These are phyloP conservation scores for Galemys pyrenaicus DNA, from an alignment of 2,113 vertebrate genomes.

Conservation along the genomic window DNA sequence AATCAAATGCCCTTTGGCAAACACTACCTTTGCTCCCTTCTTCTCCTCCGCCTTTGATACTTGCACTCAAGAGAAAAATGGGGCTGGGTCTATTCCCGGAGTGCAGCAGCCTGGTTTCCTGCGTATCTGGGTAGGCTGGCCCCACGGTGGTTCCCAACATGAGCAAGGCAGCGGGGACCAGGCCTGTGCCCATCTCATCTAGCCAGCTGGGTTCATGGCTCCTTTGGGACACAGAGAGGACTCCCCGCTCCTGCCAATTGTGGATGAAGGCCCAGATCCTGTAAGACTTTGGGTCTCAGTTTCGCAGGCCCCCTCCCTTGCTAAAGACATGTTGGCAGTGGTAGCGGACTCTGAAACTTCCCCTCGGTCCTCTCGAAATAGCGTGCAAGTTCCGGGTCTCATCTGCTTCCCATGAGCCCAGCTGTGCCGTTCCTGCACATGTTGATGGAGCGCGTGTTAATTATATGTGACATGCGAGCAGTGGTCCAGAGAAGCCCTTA, in stretches of 20 bases:
- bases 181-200: not conserved
- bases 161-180: not conserved
- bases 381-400: not conserved
- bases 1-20: slow-evolving; percentile 14
- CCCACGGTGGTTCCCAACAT: not conserved
- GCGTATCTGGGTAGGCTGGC: not conserved
- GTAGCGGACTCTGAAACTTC: not conserved
- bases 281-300: not conserved
- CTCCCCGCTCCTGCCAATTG: not conserved
- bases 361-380: not conserved
- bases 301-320: not conserved
- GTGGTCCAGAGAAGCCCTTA: slow-evolving; percentile 65
- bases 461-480: not conserved
- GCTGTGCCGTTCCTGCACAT: not conserved
- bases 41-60: not conserved
- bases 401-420: slow-evolving; percentile 50
- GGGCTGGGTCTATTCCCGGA: not conserved
- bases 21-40: not conserved
- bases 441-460: not conserved
- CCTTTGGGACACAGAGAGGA: not conserved
- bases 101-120: not conserved
- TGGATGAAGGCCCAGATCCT: not conserved
- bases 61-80: slow-evolving; percentile 6
- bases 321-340: slow-evolving; percentile 17
- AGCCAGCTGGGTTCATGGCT: not conserved